A percentile compares a stretch with the other conserved stretches of the same genome.
phyloP scores from a whole-genome alignment of 2,113 vertebrate species.

The Hyla sarda region DNA sequence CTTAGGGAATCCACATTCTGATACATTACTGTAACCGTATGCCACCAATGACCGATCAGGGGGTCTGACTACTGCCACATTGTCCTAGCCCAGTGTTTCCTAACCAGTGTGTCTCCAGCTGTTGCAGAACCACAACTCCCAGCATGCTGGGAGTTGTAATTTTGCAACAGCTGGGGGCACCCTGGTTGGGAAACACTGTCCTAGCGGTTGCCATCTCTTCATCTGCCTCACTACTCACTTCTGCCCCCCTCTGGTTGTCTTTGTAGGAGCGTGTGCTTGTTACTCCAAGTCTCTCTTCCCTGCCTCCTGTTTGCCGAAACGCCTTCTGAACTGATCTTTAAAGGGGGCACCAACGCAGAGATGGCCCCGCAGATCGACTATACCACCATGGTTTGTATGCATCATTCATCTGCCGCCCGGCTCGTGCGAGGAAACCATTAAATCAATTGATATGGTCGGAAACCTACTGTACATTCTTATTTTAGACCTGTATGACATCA shows the following conservation, averaged over 20 bases:
- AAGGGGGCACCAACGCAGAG: slow-evolving; percentile 95
- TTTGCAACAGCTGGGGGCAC: no score
- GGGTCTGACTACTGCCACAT: no score
- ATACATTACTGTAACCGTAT: no score
- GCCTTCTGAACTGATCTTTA: slow-evolving; percentile 84
- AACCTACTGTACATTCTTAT: not conserved
- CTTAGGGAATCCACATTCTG: no score
- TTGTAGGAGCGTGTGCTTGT: slow-evolving; percentile 90
- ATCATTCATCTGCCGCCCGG: not conserved
- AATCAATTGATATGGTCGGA: not conserved
- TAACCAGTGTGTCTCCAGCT: no score
- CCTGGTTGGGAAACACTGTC: no score
- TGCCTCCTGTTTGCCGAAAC: slow-evolving; percentile 87
- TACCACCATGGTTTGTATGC: slow-evolving; percentile 78
- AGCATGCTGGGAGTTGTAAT: no score
- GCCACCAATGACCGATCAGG: no score
- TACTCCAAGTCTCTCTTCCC: slow-evolving; percentile 92
- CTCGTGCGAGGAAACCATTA: not conserved
- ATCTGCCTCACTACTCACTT: not conserved
- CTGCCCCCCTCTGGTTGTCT: slow-evolving; percentile 13
- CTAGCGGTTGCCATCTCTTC: no score
- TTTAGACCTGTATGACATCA: not conserved
- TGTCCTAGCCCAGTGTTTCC: no score
- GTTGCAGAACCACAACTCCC: no score
- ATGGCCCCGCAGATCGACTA: slow-evolving; percentile 99